These are phyloP conservation scores for Psephotus haematonotus DNA, from an alignment of 2,113 vertebrate species.

Conservation along the genomic window DNA sequence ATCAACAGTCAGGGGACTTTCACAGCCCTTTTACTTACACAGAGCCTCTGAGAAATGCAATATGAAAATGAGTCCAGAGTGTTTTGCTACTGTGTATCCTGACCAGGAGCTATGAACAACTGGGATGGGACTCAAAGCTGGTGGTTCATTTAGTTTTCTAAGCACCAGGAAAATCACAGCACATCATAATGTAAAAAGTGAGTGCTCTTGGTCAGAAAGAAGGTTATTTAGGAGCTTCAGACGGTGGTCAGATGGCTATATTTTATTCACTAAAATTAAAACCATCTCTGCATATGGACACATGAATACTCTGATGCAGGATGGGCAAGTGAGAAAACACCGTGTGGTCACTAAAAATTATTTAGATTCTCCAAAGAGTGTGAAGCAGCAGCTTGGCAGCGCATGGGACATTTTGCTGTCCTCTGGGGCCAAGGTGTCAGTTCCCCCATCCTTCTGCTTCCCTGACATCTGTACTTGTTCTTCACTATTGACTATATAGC, in stretches of 20 bases:
- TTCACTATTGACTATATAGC: background rate
- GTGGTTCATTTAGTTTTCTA: background rate
- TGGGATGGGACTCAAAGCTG: background rate
- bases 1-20: background rate
- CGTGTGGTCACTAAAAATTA: background rate
- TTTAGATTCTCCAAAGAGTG: background rate
- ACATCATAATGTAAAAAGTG: background rate
- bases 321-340: background rate
- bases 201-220: background rate
- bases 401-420: fast-evolving
- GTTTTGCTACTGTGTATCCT: background rate
- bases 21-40: background rate
- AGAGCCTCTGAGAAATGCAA: background rate
- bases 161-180: background rate
- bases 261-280: background rate
- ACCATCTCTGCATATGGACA: background rate
- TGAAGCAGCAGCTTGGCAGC: background rate
- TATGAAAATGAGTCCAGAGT: background rate
- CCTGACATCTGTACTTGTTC: background rate
- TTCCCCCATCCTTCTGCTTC: background rate
- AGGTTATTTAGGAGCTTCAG: background rate
- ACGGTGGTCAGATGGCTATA: background rate
- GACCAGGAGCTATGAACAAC: background rate
- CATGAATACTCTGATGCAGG: background rate
- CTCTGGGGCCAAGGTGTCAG: fast-evolving